phyloP scores from a whole-genome alignment of 2,797 vertebrate genomes.

The Menidia menidia region DNA sequence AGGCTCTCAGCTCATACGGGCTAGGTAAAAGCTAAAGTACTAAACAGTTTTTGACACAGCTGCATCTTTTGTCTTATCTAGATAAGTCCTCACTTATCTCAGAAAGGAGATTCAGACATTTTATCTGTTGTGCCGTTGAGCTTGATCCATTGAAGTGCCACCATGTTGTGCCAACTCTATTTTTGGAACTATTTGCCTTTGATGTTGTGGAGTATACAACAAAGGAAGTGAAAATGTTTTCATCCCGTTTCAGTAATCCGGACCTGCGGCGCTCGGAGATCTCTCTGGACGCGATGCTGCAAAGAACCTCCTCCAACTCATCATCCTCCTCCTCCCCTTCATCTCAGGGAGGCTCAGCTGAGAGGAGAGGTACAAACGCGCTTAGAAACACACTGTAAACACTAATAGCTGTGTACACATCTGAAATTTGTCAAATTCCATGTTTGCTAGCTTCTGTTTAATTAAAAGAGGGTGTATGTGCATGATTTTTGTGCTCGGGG shows the following conservation, averaged over 20 bases:
- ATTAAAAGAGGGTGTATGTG: background rate
- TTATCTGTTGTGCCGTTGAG: background rate
- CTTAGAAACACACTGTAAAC: background rate
- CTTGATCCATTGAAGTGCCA: background rate
- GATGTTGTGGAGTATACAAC: background rate
- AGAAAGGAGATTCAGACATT: background rate
- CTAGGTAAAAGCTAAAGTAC: conserved; percentile 82
- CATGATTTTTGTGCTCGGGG: background rate
- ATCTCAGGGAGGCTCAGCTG: conserved; percentile 91
- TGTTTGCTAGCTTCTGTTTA: background rate
- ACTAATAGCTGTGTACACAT: background rate
- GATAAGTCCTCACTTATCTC: background rate
- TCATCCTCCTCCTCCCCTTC: conserved; percentile 97
- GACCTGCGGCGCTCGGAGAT: conserved; percentile 90
- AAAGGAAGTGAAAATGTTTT: background rate
- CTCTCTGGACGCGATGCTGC: conserved; percentile 89
- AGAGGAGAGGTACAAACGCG: conserved; percentile 83
- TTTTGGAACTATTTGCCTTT: background rate
- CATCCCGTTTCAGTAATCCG: conserved; percentile 85
- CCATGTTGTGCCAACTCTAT: background rate
- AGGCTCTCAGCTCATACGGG: conserved; percentile 89
- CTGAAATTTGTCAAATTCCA: background rate
- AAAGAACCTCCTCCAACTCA: conserved; percentile 93
- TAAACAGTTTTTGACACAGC: background rate
- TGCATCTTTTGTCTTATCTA: background rate